phyloP scores from a whole-genome alignment of 2,113 vertebrate genomes.

The Muntiacus muntjak region DNA sequence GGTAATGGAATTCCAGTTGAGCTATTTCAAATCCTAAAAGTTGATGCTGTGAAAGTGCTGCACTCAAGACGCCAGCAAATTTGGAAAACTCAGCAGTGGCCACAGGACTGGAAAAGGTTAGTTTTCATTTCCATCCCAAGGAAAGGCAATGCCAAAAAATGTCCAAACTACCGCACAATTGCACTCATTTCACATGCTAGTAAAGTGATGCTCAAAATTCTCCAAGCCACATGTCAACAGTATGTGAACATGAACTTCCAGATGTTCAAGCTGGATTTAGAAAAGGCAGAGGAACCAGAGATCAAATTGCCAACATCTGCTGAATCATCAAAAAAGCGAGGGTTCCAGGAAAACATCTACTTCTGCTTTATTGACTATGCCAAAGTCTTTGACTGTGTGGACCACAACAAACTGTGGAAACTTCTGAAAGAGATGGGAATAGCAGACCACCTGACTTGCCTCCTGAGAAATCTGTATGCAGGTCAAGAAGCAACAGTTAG shows the following conservation, averaged over 20 bases:
- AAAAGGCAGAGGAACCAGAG: not conserved
- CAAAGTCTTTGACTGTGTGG: not conserved
- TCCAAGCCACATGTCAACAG: not conserved
- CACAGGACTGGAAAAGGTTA: not conserved
- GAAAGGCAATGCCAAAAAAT: not conserved
- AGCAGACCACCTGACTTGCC: not conserved
- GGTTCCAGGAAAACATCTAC: not conserved
- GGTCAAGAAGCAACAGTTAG: not conserved
- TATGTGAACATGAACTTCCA: not conserved
- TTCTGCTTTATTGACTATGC: not conserved
- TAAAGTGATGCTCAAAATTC: not conserved
- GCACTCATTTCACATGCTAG: rapidly evolving
- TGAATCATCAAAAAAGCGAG: not conserved
- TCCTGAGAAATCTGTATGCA: not conserved
- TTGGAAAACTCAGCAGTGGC: not conserved
- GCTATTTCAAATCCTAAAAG: not conserved
- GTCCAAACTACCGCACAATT: not conserved
- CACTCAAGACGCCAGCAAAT: not conserved
- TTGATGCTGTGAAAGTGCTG: not conserved
- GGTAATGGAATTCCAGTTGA: not conserved
- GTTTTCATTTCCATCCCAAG: not conserved
- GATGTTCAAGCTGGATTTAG: not conserved
- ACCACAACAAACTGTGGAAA: not conserved
- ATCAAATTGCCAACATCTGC: not conserved
- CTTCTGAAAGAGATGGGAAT: not conserved